phyloP scores from a whole-genome alignment of 2,113 vertebrate species.

The Poicephalus meyeri region DNA sequence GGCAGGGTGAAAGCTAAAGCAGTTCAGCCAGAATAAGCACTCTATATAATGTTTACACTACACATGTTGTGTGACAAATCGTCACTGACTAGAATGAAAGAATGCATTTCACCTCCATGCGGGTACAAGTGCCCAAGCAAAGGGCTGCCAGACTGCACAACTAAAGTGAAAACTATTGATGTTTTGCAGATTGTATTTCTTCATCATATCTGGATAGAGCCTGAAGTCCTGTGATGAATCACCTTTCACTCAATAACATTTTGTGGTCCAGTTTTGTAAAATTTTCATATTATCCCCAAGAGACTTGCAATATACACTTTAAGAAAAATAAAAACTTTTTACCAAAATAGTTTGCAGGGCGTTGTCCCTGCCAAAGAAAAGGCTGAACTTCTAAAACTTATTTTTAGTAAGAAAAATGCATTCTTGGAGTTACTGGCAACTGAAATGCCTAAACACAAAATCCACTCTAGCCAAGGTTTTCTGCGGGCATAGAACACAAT shows the following conservation, averaged over 20 bases:
- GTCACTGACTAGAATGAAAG: neutral
- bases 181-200: neutral
- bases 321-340: neutral
- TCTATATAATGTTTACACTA: neutral
- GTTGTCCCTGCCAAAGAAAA: neutral
- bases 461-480: neutral
- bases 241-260: neutral
- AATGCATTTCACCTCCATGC: neutral
- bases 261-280: neutral
- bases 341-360: neutral
- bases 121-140: neutral
- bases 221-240: neutral
- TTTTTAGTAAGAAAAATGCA: slow-evolving; percentile 15
- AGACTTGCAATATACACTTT: neutral
- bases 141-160: neutral
- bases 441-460: neutral
- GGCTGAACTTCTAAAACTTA: neutral
- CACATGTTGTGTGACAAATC: accelerated
- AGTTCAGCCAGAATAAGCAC: neutral
- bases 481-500: neutral
- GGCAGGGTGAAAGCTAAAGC: neutral
- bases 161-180: accelerated
- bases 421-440: neutral
- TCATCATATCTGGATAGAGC: neutral
- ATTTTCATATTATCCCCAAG: neutral